Evolutionary conservation across 2,113 vertebrate genomes (phyloP), one percentile per base, ranked within the genome.

Genomic region (Salvelinus namaycush): DNA sequence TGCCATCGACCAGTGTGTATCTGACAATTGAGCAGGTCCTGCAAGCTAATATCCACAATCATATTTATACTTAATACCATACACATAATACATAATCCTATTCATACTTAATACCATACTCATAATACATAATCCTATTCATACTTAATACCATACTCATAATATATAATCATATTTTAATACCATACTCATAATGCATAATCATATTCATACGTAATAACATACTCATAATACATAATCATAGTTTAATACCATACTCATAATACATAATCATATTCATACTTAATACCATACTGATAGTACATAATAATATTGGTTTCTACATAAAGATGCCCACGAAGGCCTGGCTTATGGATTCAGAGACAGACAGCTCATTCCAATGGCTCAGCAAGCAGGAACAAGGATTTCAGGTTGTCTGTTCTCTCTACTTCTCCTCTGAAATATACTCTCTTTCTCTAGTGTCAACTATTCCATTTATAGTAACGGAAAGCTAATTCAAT

Each of bases 351-450:
- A 93, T 91, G 22, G 82, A 90, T 0, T 86, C 89, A 24, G 59
- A 72, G 31, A 84, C 89, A 0, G 72, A 89, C 16, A 81, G 74
- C 73, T 92, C 90, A 51, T 96, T 95, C 0, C 85, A 94, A 80
- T 97, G 96, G 96, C 93, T 96, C 85, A 96, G 96, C 76, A 68
- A 84, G 49, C 80, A 95, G 77, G 92, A 95, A 0, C 88, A 85
- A 1, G 95, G 96, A 4, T 96, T 95, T 82, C 82, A 92, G 92
- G 96, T 97, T 82, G 84, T 81, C 27, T 0, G 9, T 51, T n/a
- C 1, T 60, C 34, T 49, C 34, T 49, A 16, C 12, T 12, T 24
- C 18, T 24, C 22, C 20, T 13, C 9, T 29, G 9, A 20, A n/a
- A 44, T 44, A 44, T 44, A 44, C 39, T 9, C 14, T 54, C 12